phyloP scores from a whole-genome alignment of 2,113 vertebrate species.

The Arenaria interpres region DNA sequence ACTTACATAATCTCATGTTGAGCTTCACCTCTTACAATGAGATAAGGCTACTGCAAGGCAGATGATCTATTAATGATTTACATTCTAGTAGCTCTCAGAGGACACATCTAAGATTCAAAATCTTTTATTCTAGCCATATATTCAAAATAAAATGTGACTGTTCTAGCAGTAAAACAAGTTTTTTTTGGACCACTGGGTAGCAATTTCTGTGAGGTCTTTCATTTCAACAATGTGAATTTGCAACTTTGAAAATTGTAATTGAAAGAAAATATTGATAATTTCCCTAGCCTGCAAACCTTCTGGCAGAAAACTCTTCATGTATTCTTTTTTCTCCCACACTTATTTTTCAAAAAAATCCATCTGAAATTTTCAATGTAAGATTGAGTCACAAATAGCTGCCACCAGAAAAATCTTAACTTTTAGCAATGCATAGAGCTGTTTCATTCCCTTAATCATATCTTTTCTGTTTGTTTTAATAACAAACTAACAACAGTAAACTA shows the following conservation, averaged over 20 bases:
- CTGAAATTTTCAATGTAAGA: background rate
- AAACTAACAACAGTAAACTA: background rate
- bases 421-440: background rate
- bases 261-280: background rate
- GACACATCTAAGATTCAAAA: background rate
- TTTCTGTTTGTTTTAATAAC: background rate
- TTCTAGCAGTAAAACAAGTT: background rate
- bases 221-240: background rate
- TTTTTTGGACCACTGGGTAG: no score
- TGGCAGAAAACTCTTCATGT: background rate
- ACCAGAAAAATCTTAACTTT: background rate
- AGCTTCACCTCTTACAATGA: background rate
- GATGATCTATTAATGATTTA: background rate
- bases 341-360: background rate
- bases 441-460: background rate
- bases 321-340: background rate
- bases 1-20: background rate
- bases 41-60: background rate
- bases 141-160: background rate
- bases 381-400: background rate
- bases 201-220: background rate
- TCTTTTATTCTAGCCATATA: background rate
- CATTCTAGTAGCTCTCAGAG: background rate
- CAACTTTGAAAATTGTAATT: background rate
- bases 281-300: background rate